Evolutionary conservation across 1,140 invertebrate genomes (phyloP), one percentile per base, ranked within the genome.

Genomic region (Aphelenchoides fujianensis): DNA sequence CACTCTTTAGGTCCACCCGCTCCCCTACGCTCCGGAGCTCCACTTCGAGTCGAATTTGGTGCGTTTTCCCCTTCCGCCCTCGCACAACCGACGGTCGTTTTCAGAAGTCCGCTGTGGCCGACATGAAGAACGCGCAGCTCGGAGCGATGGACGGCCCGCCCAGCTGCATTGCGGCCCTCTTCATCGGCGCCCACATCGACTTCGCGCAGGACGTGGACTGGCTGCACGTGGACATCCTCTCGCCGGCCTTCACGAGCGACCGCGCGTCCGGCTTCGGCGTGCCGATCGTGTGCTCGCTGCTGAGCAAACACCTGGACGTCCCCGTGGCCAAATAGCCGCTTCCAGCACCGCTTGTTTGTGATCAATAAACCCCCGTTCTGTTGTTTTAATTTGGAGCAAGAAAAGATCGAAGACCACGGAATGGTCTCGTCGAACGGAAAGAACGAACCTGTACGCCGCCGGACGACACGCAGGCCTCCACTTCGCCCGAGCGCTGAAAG

Each of bases 171-270:
- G 92, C 92, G 53, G 92, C 91, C 0, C 87, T 94, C 19, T 95
- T 95, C 86, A 90, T 95, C 62, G 89, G 89, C 73, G 89, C 92
- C 36, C 91, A 94, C 85, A 86, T 95, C 19, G 92, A 92, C 0
- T 93, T 93, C 85, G 69, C 64, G 1, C 64, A 71, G 27, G 79
- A 73, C 35, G 34, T 82, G 3, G 91, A 93, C 81, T 95, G 92
- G 92, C 86, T 94, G 53, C 93, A 95, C 85, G 87, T 95, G n/a
- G 93, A 95, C 85, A 94, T 95, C 89, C 92, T 92, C 0, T 88
- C 89, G 66, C 91, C 92, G 16, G 91, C 90, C 1, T 88, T 90
- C 1, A 85, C 92, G 91, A 91, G 91, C 57, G 92, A 94, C 85
- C 88, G 92, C 75, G 92, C 91, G 0, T 94, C 92, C 28, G 93